Evolutionary conservation across 2,797 vertebrate genomes (phyloP).

Genomic region (Enteromius anoplus): DNA sequence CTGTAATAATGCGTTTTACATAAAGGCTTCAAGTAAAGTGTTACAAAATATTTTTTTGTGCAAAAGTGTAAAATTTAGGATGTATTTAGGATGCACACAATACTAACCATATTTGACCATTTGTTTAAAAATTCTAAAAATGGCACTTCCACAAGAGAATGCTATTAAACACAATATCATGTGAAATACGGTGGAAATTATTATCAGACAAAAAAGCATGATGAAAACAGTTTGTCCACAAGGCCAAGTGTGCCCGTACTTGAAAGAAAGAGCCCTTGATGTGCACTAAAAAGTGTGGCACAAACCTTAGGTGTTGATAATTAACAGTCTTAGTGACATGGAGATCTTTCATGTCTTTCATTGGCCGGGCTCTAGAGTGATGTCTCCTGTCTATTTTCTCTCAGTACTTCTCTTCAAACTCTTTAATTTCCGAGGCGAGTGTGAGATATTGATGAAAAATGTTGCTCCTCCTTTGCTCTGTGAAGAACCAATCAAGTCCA

Average conservation of each 20-base stretch:
- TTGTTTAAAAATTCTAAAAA: background rate
- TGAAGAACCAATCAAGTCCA: slow-evolving; percentile 75
- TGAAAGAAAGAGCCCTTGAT: background rate
- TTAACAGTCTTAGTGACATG: slow-evolving; percentile 1
- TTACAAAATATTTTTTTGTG: background rate
- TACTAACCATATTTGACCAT: background rate
- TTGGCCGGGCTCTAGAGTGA: slow-evolving; percentile 20
- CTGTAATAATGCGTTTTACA: background rate
- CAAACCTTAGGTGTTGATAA: slow-evolving; percentile 2
- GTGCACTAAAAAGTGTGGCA: background rate
- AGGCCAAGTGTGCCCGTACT: background rate
- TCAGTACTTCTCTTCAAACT: slow-evolving; percentile 67
- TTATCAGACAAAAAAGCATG: background rate
- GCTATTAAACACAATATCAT: background rate
- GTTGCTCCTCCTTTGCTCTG: slow-evolving; percentile 75
- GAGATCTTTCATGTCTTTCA: slow-evolving; percentile 54
- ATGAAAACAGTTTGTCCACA: background rate
- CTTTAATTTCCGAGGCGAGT: slow-evolving; percentile 67
- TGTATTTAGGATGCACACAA: background rate
- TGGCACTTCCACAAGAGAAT: background rate
- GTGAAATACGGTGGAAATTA: background rate
- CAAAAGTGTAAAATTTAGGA: background rate
- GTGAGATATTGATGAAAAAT: slow-evolving; percentile 78
- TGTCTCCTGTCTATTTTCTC: slow-evolving; percentile 62
- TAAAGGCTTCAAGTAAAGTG: background rate